Evolutionary conservation across 2,113 vertebrate species (phyloP), one percentile per base, ranked within the genome.

Genomic region (Seriola aureovittata): DNA sequence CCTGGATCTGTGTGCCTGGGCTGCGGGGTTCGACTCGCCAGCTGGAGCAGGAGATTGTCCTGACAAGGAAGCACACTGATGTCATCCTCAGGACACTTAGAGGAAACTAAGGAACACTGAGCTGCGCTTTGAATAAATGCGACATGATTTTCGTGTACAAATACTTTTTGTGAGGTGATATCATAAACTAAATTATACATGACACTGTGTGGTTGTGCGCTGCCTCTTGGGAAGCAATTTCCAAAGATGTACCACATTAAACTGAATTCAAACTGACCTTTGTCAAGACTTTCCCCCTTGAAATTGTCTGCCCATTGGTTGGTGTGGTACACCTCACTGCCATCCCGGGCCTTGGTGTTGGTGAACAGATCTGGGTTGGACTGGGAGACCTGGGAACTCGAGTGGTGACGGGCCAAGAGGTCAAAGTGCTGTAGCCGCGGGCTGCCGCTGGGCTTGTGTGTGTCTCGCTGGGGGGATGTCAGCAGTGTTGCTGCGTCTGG

Each of bases 341-440:
- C 58, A 8, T 92, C 90, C 0, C 78, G 72, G 32, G 80, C 88
- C 50, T 93, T 95, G 58, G 89, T 89, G 1, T 91, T 91, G 76
- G 85, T 85, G 19, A 94, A 95, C 78, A 96, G 91, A 76, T 91
- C 91, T 1, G 96, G 94, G 92, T 96, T 96, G 58, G 96, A 96
- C 80, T 93, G 94, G 68, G 94, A 94, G 71, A 96, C 91, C 46
- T 96, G 95, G 42, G 96, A 92, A 52, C 88, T 87, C 0, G 92
- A 59, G 23, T 88, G 94, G 85, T 96, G 98, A 95, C 96, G 92
- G 85, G 94, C 88, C 79, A 95, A 89, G n/a, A 93, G 92, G 65
- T 97, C 94, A 36, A 95, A 92, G 89, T 96, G 95, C 1, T 93
- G 96, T 44, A 95, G 93, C n/a, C 83, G 93, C 46, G 92, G 94